Conservation (phyloP, 2,113 vertebrate species). For the Onychostoma macrolepis region DNA sequence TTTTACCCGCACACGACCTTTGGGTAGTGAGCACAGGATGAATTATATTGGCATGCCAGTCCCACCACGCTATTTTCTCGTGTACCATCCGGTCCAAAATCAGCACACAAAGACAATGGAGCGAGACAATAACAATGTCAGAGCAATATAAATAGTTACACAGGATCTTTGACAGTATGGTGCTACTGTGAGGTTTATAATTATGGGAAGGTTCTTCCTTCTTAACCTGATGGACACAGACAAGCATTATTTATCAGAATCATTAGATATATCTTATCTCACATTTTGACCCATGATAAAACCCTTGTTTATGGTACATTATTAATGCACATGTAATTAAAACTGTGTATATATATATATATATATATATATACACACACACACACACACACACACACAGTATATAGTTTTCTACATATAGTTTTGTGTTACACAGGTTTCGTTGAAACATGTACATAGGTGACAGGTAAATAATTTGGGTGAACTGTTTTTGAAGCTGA, state of each 20-base stretch:
- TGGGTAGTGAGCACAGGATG: slow-evolving; percentile 31
- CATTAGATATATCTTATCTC: not conserved
- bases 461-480: not conserved
- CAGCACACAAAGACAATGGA: slow-evolving; percentile 39
- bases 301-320: not conserved
- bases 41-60: slow-evolving; percentile 11
- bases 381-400: not conserved
- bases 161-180: slow-evolving; percentile 24
- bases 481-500: not conserved
- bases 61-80: slow-evolving; percentile 9
- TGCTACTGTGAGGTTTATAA: not conserved
- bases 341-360: not conserved
- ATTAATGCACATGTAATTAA: not conserved
- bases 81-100: slow-evolving; percentile 31
- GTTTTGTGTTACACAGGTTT: not conserved
- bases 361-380: too few species aligned
- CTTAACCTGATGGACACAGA: not conserved
- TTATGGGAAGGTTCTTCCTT: not conserved
- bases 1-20: slow-evolving; percentile 43
- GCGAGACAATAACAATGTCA: slow-evolving; percentile 39
- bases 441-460: not conserved
- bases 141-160: slow-evolving; percentile 35
- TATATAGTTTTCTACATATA: not conserved
- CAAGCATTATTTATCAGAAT: not conserved
- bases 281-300: not conserved